Base-by-base conservation (phyloP, 2,113 vertebrate genomes). In the Phyllopteryx taeniolatus region DNA sequence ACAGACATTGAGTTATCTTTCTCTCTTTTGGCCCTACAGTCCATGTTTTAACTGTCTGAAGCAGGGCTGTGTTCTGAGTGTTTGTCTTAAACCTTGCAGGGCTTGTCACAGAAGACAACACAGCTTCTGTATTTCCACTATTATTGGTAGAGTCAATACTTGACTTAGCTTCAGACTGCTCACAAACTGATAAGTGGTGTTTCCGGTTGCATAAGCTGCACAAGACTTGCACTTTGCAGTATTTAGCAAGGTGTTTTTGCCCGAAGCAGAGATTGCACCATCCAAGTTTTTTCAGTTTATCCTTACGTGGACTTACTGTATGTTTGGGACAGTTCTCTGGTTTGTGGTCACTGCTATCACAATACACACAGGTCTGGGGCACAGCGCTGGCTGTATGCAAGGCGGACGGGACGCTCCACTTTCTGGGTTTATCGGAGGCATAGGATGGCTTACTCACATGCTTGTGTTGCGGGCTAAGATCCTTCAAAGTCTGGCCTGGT, bases 211-310 rank as follows among this genome's bases (percentile, higher is more conserved):
- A 15, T 19, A 53, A 19, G 27, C 27, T 53, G 17, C 51, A 53
- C 17, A 19, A 19, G 12, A 53, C 51, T 19, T 53, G 49, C n/a
- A 20, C 2, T 49, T 17, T 67, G 27, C 53, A 74, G 20, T 68
- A 72, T 44, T 47, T 77, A 31, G 67, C 57, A 13, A 49, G 72
- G 59, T 71, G 61, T 35, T 60, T 74, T 60, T 27, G 54, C 2
- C 70, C 49, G 2, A 39, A 15, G 17, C n/a, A 77, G 6, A 44
- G 6, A 44, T 44, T 7, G 43, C 43, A 44, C 9, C 2, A 7
- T 44, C 43, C 43, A 5, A 44, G 43, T 10, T 44, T 44, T 44
- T 10, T 5, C 5, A 44, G 43, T 44, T 44, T 44, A 5, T 44
- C 43, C 9, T 44, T 44, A 7, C 43, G 43, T 7, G 43, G 2